Evolutionary conservation across 2,797 vertebrate genomes (phyloP), one percentile per base, ranked within the genome.

Genomic region (Falco biarmicus): DNA sequence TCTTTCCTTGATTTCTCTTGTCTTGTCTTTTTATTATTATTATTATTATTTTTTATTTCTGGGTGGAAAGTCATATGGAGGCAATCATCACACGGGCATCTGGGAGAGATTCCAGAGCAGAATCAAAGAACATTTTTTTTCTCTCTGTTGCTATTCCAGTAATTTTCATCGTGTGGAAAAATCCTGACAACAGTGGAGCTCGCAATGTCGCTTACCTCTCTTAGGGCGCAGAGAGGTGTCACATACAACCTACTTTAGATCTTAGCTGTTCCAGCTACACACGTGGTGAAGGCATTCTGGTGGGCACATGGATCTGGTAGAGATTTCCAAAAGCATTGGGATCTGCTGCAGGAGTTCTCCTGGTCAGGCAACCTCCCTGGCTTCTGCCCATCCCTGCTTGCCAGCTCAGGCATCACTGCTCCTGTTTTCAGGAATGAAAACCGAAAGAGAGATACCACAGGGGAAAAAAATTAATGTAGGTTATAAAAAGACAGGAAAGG

Each of bases 21-120:
- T 31, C 34, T 59, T 69, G 25, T 6, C 18, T 68, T 37, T 19
- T 37, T 11, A 68, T 48, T 26, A 11, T 39, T 41, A 41, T 39
- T 39, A 39, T 39, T 39, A 39, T 39, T 39, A 39, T 39, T 39
- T 39, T 39, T 39, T 39, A 28, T 18, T 69, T 31, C 13, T 10
- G 10, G 8, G 47, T 65, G 53, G 73, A 61, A 92, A 94, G 76
- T 89, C 95, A 66, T 92, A 89, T 63, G 90, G 81, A 92, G 75
- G 51, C 78, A 91, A 92, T 90, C 78, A 94, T 92, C 81, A 89
- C 66, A 63, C 8, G 18, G 51, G 66, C 50, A 80, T 70, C 81
- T 84, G 81, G 90, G 86, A 95, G 48, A 87, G n/a, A 90, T 93
- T 92, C 78, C 74, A 92, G 78, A 70, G 12, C 32, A 92, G 28